phyloP scores from a whole-genome alignment of 1,140 invertebrate species.

The Lepidurus packardi region DNA sequence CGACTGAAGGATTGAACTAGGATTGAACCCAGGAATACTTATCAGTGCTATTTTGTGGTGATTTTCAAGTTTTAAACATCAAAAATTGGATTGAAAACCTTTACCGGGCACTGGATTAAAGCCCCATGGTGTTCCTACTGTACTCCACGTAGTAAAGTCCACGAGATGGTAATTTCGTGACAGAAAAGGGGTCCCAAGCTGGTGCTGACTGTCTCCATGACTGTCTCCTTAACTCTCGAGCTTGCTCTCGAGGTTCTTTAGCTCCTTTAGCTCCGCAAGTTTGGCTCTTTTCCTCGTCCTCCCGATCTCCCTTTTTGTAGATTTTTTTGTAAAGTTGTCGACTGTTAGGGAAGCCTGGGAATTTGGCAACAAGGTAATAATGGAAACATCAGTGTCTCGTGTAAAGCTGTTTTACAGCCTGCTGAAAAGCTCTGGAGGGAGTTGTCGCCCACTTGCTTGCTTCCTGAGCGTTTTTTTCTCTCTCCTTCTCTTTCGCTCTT shows the following conservation, averaged over 20 bases:
- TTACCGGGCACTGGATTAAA: not conserved
- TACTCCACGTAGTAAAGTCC: not conserved
- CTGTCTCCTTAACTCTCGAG: not conserved
- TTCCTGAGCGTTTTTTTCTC: not conserved
- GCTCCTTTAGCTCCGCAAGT: not conserved
- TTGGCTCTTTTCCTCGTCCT: not conserved
- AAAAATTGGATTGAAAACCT: not conserved
- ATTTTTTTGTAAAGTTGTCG: not conserved
- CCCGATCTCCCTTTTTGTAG: not conserved
- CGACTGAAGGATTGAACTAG: not conserved
- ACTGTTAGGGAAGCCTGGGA: not conserved
- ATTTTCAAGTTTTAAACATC: not conserved
- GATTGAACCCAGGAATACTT: not conserved
- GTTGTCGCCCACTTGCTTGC: conserved; percentile 20
- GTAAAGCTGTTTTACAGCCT: conserved; percentile 21
- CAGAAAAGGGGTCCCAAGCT: conserved; percentile 15
- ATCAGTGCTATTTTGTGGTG: not conserved
- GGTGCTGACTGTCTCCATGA: not conserved
- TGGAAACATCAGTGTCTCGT: conserved; percentile 16
- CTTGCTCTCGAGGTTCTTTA: not conserved
- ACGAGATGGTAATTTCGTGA: not conserved
- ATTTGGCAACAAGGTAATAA: conserved; percentile 15
- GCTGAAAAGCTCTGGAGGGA: conserved; percentile 18
- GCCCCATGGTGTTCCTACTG: not conserved
- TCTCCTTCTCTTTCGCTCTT: not conserved